Evolutionary conservation across 2,888 invertebrate species (phyloP), one percentile per base, ranked within the genome.

Genomic region (Subacronicta megacephala): DNA sequence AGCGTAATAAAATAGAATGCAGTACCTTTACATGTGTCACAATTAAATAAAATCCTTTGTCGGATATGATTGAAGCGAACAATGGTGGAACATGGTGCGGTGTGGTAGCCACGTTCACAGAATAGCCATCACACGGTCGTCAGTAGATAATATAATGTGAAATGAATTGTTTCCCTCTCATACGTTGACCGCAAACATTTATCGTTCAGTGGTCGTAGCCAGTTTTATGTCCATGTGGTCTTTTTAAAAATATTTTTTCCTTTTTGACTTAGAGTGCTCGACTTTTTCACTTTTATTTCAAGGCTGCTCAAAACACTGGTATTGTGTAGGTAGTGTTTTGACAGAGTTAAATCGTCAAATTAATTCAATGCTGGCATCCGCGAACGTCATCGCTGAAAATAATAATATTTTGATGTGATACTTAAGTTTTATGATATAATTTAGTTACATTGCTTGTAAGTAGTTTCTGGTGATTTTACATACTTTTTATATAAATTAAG

Each of bases 91-190:
- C 23, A 56, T 61, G 54, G 29, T 29, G 16, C 41, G 43, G 44
- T 47, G 44, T 47, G 44, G 54, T 29, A 54, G 42, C 31, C 41
- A 49, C 43, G 44, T 64, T 52, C 58, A 55, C 38, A 62, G 61
- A 64, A 68, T 58, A 44, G 36, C 59, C 58, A 57, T 62, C 58
- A 57, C 45, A 49, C 43, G 51, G 42, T 57, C 33, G 15, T 59
- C 47, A 40, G 72, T 43, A 43, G 57, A 59, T 54, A 62, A 62
- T 72, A 63, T 75, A 53, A 62, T 73, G 57, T 44, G 55, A 59
- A 72, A 76, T 65, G 59, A 73, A 73, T 73, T 65, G 73, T 73
- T 75, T 69, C 18, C 31, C 51, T 51, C 37, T 38, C 62, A 49
- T 57, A 51, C 50, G 49, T 26, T 44, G 55, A 73, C 76, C 73